phyloP scores from a whole-genome alignment of 2,113 vertebrate genomes.

The Pseudopipra pipra region DNA sequence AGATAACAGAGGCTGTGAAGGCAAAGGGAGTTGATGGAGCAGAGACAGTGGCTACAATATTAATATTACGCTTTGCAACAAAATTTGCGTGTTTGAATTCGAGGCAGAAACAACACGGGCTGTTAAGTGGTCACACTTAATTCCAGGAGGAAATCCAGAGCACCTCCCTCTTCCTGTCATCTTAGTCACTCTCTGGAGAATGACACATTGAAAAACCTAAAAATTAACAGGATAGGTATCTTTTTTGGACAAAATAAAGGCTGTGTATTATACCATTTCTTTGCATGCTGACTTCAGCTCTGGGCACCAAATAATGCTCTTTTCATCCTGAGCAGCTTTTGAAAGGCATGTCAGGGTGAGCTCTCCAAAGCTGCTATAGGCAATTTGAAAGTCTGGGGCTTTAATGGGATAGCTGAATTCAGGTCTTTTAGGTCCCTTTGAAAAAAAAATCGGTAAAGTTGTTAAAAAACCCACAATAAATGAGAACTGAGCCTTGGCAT shows the following conservation, averaged over 20 bases:
- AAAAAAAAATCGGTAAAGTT: neutral
- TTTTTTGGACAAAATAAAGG: neutral
- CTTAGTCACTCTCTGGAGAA: neutral
- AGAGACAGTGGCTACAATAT: neutral
- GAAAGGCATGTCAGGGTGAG: neutral
- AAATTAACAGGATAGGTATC: neutral
- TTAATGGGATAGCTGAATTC: neutral
- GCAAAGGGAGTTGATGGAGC: neutral
- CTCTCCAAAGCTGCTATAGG: neutral
- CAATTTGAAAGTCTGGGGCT: neutral
- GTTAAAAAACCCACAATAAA: neutral
- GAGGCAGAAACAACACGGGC: neutral
- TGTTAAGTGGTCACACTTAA: neutral
- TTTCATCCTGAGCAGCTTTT: neutral
- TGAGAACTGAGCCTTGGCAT: neutral
- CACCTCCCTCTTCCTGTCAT: too few species aligned
- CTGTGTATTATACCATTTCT: neutral
- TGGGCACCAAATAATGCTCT: neutral
- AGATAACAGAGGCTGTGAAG: neutral
- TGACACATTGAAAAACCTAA: fast-evolving
- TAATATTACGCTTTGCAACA: neutral
- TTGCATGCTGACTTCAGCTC: neutral
- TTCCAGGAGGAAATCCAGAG: neutral
- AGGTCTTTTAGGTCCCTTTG: neutral
- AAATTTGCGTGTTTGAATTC: neutral